Percentiles rank a stretch among this genome's conserved stretches.
Evolutionary conservation across 2,113 vertebrate species (phyloP).

Genomic region (Cranoglanis bouderius): DNA sequence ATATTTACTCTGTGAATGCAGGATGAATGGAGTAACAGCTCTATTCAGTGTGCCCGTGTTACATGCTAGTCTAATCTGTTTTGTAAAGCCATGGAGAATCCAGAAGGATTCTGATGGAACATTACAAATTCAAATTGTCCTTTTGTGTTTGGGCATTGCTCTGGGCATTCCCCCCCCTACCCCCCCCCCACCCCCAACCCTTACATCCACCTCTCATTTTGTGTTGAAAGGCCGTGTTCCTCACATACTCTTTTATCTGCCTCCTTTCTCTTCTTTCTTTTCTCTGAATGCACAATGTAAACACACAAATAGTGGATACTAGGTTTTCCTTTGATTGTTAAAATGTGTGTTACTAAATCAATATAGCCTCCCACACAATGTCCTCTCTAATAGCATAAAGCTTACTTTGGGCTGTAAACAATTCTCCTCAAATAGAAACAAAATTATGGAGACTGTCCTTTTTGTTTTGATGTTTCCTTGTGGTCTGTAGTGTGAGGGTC

Average conservation of each 20-base stretch:
- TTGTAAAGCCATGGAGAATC: constrained; percentile 53
- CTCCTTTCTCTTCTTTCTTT: neutral
- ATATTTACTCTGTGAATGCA: constrained; percentile 51
- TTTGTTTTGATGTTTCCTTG: neutral
- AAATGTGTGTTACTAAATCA: constrained; percentile 40
- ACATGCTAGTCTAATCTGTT: constrained; percentile 56
- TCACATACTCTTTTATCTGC: constrained; percentile 11
- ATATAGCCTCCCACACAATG: neutral
- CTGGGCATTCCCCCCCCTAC: constrained; percentile 32
- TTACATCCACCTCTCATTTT: constrained; percentile 34
- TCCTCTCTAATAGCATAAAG: neutral
- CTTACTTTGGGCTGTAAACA: neutral
- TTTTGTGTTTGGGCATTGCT: constrained; percentile 50
- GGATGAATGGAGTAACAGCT: constrained; percentile 55
- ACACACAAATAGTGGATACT: constrained; percentile 25
- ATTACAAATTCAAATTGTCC: constrained; percentile 55
- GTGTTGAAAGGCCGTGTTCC: constrained; percentile 17
- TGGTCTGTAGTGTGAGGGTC: neutral
- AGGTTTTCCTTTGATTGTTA: constrained; percentile 34
- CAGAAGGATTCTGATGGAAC: constrained; percentile 45
- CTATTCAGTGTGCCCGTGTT: constrained; percentile 54
- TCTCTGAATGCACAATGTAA: constrained; percentile 12
- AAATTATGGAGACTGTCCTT: neutral
- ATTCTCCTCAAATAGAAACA: neutral
- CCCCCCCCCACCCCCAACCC: neutral